phyloP scores from a whole-genome alignment of 2,113 vertebrate species.

The Entomyzon cyanotis region DNA sequence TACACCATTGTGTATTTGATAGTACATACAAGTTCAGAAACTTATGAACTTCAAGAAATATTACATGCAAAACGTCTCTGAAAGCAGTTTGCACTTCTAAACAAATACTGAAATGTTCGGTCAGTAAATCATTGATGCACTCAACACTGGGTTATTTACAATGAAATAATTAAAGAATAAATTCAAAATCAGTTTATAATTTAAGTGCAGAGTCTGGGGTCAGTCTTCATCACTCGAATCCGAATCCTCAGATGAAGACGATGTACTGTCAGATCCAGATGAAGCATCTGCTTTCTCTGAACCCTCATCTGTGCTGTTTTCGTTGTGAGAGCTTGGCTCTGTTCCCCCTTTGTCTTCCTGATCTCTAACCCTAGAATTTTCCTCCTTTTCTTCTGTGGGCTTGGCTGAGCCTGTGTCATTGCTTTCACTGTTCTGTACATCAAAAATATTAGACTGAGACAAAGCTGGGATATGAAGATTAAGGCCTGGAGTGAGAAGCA shows the following conservation, averaged over 20 bases:
- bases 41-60: constrained; percentile 91
- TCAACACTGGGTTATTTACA: constrained; percentile 98
- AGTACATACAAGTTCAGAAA: constrained; percentile 93
- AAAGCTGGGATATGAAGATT: constrained; percentile 92
- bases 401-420: constrained; percentile 76
- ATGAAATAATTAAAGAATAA: constrained; percentile 81
- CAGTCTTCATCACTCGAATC: constrained; percentile 96
- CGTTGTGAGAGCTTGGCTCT: constrained; percentile 80
- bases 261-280: constrained; percentile 89
- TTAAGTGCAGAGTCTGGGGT: constrained; percentile 89
- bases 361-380: constrained; percentile 74
- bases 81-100: constrained; percentile 96
- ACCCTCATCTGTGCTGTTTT: constrained; percentile 94
- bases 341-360: constrained; percentile 76
- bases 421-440: constrained; percentile 88
- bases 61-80: constrained; percentile 98
- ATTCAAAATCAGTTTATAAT: constrained; percentile 88
- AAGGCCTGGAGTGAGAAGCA: constrained; percentile 99
- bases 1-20: constrained; percentile 91
- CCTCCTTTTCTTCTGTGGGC: constrained; percentile 71
- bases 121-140: constrained; percentile 91
- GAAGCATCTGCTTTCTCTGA: constrained; percentile 92
- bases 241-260: constrained; percentile 88
- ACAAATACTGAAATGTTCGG: constrained; percentile 94
- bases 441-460: constrained; percentile 79